Percentiles rank a stretch among this genome's conserved stretches.
phyloP scores from a whole-genome alignment of 2,888 invertebrate species.

The Beris chalybata region DNA sequence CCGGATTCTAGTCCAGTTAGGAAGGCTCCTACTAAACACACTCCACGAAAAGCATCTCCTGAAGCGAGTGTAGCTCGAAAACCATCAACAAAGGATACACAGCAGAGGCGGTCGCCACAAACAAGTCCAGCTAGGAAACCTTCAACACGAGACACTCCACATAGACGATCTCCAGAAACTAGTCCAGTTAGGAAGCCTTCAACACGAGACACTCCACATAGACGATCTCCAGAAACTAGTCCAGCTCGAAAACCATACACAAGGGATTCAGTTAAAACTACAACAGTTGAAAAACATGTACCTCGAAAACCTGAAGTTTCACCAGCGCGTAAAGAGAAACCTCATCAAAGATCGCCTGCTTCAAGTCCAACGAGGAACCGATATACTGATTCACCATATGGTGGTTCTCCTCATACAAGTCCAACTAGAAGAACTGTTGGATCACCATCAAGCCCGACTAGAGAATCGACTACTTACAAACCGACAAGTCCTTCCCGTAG shows the following conservation, averaged over 20 bases:
- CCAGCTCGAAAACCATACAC: slow-evolving; percentile 46
- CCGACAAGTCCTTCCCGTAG: slow-evolving; percentile 3
- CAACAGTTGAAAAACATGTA: slow-evolving; percentile 10
- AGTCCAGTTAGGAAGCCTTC: not conserved
- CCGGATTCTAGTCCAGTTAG: slow-evolving; percentile 38
- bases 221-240: slow-evolving; percentile 36
- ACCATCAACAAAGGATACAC: slow-evolving; percentile 27
- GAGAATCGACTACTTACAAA: too few relatives aligned
- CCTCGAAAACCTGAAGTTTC: not conserved
- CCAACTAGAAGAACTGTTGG: slow-evolving; percentile 35
- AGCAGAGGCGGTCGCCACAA: slow-evolving; percentile 6
- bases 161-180: too few relatives aligned
- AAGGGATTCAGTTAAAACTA: slow-evolving; percentile 32
- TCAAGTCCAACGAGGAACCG: not conserved
- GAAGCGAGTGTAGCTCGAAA: too few relatives aligned
- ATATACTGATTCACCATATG: not conserved
- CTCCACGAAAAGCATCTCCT: slow-evolving; percentile 11
- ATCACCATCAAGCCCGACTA: not conserved
- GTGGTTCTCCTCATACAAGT: slow-evolving; percentile 39
- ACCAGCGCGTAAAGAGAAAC: not conserved
- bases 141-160: too few relatives aligned
- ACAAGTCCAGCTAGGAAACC: not conserved
- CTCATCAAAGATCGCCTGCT: not conserved
- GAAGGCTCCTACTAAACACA: not conserved
- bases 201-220: too few relatives aligned